Conservation (phyloP, 2,113 vertebrate genomes). For the Apodemus speciosus region DNA sequence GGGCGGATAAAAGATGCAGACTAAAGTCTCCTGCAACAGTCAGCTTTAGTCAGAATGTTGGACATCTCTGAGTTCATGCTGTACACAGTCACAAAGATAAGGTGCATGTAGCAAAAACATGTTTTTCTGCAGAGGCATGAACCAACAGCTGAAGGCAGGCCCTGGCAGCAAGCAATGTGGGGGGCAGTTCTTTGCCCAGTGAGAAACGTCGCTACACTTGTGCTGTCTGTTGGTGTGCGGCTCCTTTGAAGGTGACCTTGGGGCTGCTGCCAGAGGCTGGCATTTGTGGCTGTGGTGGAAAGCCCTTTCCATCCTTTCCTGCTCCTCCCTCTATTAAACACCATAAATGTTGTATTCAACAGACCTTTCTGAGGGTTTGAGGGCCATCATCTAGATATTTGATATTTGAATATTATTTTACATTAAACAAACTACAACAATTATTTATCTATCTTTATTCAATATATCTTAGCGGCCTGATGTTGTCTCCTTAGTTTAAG, state of each 20-base stretch:
- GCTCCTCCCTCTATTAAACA: too few species aligned
- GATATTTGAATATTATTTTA: too few species aligned
- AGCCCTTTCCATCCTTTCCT: background rate
- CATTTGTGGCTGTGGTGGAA: background rate
- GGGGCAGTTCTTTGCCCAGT: background rate
- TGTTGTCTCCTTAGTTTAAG: too few species aligned
- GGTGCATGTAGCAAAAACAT: background rate
- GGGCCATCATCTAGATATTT: too few species aligned
- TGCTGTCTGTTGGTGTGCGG: background rate
- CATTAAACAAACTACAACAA: too few species aligned
- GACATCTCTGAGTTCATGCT: background rate
- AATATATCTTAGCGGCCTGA: too few species aligned
- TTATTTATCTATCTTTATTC: too few species aligned
- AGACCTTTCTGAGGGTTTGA: too few species aligned
- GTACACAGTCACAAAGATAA: background rate
- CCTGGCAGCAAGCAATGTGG: background rate
- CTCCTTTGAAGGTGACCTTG: background rate
- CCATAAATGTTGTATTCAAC: too few species aligned
- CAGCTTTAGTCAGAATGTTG: background rate
- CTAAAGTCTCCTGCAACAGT: background rate
- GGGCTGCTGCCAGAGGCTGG: background rate
- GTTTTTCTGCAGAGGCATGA: background rate
- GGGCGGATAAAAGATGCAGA: background rate
- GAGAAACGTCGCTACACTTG: background rate
- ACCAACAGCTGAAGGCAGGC: background rate